Percentiles rank a stretch among this genome's conserved stretches.
phyloP scores from a whole-genome alignment of 2,888 invertebrate genomes.

The Macrosiphum euphorbiae region DNA sequence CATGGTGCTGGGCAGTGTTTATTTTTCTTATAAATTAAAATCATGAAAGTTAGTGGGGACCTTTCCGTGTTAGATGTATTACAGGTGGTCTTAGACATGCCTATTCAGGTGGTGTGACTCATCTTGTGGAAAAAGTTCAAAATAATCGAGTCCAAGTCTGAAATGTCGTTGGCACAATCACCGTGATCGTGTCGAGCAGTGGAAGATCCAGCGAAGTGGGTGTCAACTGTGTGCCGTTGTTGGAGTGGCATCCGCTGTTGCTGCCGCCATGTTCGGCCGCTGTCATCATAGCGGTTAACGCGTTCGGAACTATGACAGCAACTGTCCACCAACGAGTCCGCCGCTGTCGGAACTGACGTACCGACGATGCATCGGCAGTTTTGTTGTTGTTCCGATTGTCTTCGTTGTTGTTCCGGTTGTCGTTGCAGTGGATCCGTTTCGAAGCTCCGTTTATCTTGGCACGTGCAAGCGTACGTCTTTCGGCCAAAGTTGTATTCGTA shows the following conservation, averaged over 20 bases:
- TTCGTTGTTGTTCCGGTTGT: not conserved
- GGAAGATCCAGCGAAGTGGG: too few species aligned
- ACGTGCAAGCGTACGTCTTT: not conserved
- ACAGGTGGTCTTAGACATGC: not conserved
- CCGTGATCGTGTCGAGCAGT: not conserved
- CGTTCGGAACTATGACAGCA: too few species aligned
- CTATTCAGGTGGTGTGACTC: not conserved
- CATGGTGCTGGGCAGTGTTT: not conserved
- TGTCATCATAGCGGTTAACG: too few species aligned
- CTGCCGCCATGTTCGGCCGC: too few species aligned
- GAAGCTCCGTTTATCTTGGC: not conserved
- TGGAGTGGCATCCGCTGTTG: not conserved
- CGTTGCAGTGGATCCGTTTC: not conserved
- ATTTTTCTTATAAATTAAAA: not conserved
- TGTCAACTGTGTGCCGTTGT: not conserved
- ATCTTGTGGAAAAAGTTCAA: constrained; percentile 9
- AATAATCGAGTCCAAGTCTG: not conserved
- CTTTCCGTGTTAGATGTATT: not conserved
- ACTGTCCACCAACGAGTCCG: too few species aligned
- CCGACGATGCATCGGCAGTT: not conserved
- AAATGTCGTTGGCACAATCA: not conserved
- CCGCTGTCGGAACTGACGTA: not conserved
- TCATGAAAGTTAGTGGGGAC: not conserved
- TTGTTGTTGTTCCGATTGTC: not conserved
- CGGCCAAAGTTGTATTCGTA: constrained; percentile 10